These are phyloP conservation scores for Hyposoter didymator DNA, from an alignment of 2,888 invertebrate genomes.

Conservation along the genomic window DNA sequence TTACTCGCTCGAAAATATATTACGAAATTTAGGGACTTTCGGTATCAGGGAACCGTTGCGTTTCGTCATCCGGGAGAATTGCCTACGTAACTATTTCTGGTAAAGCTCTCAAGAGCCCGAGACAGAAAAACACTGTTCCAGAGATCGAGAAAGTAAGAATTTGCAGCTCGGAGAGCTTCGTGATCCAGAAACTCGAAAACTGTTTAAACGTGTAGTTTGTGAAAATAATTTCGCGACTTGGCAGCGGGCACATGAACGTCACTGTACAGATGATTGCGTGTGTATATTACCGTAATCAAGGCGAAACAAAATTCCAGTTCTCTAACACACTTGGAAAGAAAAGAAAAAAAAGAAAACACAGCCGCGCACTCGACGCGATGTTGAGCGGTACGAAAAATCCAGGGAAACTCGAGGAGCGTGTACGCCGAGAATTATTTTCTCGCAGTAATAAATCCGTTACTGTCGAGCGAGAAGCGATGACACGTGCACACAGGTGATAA, in stretches of 20 bases:
- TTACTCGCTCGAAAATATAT: neutral
- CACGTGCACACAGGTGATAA: conserved; percentile 30
- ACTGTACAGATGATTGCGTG: neutral
- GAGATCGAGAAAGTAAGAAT: neutral
- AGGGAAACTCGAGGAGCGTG: neutral
- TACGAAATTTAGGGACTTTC: neutral
- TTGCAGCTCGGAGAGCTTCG: neutral
- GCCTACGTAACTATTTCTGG: too few species aligned
- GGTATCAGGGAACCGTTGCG: neutral
- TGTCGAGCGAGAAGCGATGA: conserved; percentile 11
- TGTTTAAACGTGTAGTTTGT: neutral
- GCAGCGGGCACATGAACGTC: neutral
- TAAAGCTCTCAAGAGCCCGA: too few species aligned
- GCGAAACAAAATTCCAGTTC: conserved; percentile 13
- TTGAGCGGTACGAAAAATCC: conserved; percentile 5
- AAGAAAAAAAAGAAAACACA: conserved; percentile 8
- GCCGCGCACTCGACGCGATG: conserved; percentile 2
- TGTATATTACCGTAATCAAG: conserved; percentile 36
- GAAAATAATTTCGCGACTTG: neutral
- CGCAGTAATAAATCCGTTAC: conserved; percentile 12
- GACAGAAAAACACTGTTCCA: too few species aligned
- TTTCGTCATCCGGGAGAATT: neutral
- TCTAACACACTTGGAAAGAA: neutral
- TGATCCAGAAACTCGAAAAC: neutral
- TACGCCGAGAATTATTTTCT: neutral